Conservation (phyloP, 2,888 invertebrate genomes). For the Folsomia manolachei region DNA sequence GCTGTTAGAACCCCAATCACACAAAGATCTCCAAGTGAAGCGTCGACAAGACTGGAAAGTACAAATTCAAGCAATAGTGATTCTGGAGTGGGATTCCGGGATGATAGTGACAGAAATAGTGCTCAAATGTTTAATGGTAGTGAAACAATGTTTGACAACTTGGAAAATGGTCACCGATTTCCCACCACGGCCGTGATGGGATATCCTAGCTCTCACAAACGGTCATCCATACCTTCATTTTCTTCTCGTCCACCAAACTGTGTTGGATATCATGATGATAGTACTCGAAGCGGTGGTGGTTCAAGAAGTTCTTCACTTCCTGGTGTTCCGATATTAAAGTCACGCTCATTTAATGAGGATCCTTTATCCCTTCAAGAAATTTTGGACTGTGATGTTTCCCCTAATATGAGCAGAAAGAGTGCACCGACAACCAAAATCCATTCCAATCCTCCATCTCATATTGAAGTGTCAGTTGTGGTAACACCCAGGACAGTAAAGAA, state of each 20-base stretch:
- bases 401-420: not conserved
- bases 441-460: constrained; percentile 31
- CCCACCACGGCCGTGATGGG: not conserved
- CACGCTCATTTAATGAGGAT: constrained; percentile 27
- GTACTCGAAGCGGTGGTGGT: not conserved
- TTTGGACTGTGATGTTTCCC: not conserved
- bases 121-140: constrained; percentile 48
- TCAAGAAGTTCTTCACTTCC: not conserved
- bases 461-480: constrained; percentile 48
- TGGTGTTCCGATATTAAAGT: not conserved
- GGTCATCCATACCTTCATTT: not conserved
- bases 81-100: constrained; percentile 90
- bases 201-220: not conserved
- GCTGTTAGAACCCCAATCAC: constrained; percentile 16
- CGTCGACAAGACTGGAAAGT: constrained; percentile 55
- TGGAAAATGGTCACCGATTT: not conserved
- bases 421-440: not conserved
- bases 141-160: not conserved
- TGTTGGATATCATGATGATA: not conserved
- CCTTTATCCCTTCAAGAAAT: constrained; percentile 32
- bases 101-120: constrained; percentile 74
- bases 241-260: not conserved
- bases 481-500: constrained; percentile 25
- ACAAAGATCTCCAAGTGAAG: constrained; percentile 48
- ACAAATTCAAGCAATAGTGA: constrained; percentile 86